Evolutionary conservation across 1,140 invertebrate genomes (phyloP).

Genomic region (Gyrodactylus bullatarudis): DNA sequence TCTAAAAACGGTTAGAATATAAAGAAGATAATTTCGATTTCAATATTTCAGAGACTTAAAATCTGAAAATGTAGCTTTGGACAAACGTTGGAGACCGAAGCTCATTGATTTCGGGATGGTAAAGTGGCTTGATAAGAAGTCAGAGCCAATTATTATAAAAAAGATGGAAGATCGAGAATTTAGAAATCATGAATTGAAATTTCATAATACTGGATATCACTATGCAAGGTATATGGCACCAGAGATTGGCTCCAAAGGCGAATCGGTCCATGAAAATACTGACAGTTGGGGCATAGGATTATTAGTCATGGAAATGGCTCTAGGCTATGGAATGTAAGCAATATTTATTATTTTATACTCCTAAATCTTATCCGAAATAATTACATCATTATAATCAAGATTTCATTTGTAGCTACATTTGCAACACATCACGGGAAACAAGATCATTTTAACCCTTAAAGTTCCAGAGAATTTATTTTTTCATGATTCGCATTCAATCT

Average conservation of each 20-base stretch:
- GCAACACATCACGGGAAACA: no score
- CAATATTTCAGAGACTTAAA: neutral
- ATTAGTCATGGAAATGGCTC: neutral
- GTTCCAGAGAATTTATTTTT: no score
- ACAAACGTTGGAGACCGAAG: neutral
- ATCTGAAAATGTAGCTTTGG: neutral
- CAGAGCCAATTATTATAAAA: neutral
- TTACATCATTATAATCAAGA: no score
- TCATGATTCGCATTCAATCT: no score
- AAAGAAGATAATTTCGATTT: neutral
- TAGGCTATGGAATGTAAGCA: neutral
- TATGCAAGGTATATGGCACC: neutral
- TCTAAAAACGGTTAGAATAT: no score
- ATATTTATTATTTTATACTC: neutral
- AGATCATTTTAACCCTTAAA: no score
- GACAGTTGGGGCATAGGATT: neutral
- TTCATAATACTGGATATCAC: neutral
- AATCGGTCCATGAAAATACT: neutral
- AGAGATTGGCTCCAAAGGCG: neutral
- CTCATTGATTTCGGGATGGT: neutral
- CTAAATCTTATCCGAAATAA: no score
- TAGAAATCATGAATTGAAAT: neutral
- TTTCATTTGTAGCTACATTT: no score
- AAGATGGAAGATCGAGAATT: neutral
- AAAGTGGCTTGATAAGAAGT: neutral